Conservation (phyloP, 2,113 vertebrate genomes). For the Myotis yumanensis region DNA sequence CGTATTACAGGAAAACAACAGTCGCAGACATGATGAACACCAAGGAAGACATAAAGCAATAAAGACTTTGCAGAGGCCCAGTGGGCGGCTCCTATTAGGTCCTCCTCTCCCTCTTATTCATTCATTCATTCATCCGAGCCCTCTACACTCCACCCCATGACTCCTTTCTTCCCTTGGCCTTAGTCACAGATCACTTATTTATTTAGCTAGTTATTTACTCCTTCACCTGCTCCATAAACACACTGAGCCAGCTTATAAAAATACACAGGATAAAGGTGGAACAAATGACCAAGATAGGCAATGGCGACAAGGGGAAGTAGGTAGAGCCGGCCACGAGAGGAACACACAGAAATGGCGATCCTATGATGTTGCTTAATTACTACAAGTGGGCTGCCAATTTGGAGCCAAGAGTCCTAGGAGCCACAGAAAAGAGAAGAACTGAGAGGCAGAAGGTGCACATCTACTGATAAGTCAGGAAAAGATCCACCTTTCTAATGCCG, state of each 20-base stretch:
- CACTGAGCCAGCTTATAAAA: constrained; percentile 14
- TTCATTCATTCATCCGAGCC: neutral
- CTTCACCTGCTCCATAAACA: constrained; percentile 12
- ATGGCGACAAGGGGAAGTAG: neutral
- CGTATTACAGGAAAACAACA: neutral
- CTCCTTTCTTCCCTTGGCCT: neutral
- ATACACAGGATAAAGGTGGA: neutral
- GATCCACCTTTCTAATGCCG: neutral
- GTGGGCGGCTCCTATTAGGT: neutral
- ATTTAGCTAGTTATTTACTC: neutral
- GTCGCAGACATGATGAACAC: neutral
- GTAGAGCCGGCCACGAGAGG: neutral
- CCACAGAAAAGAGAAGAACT: neutral
- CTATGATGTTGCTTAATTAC: neutral
- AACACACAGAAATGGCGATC: neutral
- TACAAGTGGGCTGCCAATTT: neutral
- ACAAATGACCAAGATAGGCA: neutral
- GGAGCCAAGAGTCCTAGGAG: neutral
- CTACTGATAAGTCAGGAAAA: neutral
- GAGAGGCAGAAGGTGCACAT: neutral
- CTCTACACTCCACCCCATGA: neutral
- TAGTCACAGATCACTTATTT: neutral
- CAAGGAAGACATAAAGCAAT: neutral
- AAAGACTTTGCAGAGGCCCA: neutral
- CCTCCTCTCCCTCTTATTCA: neutral